phyloP scores from a whole-genome alignment of 2,888 invertebrate species.

The Brenthis daphne region DNA sequence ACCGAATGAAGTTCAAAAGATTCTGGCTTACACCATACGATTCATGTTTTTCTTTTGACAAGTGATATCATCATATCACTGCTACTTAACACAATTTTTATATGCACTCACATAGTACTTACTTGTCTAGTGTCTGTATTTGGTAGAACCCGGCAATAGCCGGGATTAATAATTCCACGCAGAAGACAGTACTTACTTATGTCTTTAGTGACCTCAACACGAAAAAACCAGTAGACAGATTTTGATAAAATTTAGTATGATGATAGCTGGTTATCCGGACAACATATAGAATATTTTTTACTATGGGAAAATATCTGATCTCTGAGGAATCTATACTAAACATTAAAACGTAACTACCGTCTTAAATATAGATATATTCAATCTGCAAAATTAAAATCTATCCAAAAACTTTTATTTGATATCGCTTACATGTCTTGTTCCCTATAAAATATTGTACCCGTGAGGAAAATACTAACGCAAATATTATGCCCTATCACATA shows the following conservation, averaged over 20 bases:
- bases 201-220: too few relatives aligned
- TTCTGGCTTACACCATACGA: neutral
- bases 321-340: too few relatives aligned
- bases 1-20: slow-evolving; percentile 7
- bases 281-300: too few relatives aligned
- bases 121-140: too few relatives aligned
- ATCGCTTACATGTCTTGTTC: slow-evolving; percentile 9
- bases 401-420: slow-evolving; percentile 2
- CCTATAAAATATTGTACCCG: slow-evolving; percentile 12
- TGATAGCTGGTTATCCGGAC: too few relatives aligned
- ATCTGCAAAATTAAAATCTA: neutral
- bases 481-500: slow-evolving; percentile 18
- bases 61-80: neutral
- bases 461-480: slow-evolving; percentile 24
- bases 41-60: neutral
- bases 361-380: neutral
- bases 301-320: too few relatives aligned
- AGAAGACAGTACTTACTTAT: too few relatives aligned
- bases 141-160: too few relatives aligned
- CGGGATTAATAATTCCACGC: too few relatives aligned
- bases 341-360: too few relatives aligned
- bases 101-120: neutral
- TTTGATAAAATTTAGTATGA: too few relatives aligned
- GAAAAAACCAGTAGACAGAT: too few relatives aligned
- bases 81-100: neutral